A percentile compares a stretch with the other conserved stretches of the same genome.
phyloP scores from a whole-genome alignment of 2,888 invertebrate genomes.

The Cryptocephalus primarius region DNA sequence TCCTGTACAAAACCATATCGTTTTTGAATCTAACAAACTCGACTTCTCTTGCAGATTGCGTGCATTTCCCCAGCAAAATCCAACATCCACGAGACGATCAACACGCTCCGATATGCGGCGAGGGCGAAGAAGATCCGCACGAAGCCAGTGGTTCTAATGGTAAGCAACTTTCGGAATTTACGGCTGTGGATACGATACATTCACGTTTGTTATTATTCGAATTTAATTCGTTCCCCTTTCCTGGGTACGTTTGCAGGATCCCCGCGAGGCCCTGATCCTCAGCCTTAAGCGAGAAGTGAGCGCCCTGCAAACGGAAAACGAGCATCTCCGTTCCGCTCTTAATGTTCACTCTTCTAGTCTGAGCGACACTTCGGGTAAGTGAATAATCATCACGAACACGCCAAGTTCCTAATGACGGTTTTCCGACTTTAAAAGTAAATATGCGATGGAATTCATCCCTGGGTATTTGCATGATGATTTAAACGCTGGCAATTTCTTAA shows the following conservation, averaged over 20 bases:
- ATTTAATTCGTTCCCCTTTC: neutral
- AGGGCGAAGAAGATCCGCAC: slow-evolving; percentile 87
- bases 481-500: too few relatives aligned
- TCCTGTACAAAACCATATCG: neutral
- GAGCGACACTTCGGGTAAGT: slow-evolving; percentile 9
- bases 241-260: slow-evolving; percentile 52
- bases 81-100: slow-evolving; percentile 78
- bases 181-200: neutral
- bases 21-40: neutral
- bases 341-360: slow-evolving; percentile 47
- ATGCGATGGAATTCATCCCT: too few relatives aligned
- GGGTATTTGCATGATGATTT: too few relatives aligned
- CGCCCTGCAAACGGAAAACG: slow-evolving; percentile 77
- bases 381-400: too few relatives aligned
- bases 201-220: neutral
- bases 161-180: slow-evolving; percentile 33
- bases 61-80: slow-evolving; percentile 85
- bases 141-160: slow-evolving; percentile 90
- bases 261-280: slow-evolving; percentile 80
- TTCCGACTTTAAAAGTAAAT: too few relatives aligned
- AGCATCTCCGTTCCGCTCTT: slow-evolving; percentile 68
- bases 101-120: slow-evolving; percentile 85
- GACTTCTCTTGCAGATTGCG: slow-evolving; percentile 59
- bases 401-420: too few relatives aligned
- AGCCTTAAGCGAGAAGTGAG: slow-evolving; percentile 81